These are phyloP conservation scores for Austrolebias charrua DNA, from an alignment of 2,797 vertebrate species.

Conservation along the genomic window DNA sequence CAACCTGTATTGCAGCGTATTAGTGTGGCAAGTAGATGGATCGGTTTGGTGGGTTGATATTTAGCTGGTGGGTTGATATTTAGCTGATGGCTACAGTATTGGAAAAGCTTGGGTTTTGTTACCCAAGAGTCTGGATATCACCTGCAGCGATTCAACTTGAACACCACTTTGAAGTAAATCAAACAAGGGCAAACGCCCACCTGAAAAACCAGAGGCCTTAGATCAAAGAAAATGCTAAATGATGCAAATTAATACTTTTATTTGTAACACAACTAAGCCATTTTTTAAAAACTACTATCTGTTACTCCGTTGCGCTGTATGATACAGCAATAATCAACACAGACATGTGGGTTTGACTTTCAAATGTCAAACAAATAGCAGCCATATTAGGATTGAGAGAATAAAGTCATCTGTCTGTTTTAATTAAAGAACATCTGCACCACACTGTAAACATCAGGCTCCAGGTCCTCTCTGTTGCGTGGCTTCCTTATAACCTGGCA, in stretches of 20 bases:
- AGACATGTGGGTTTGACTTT: constrained; percentile 26
- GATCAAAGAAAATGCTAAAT: constrained; percentile 88
- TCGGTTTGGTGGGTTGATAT: constrained; percentile 87
- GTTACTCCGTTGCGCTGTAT: constrained; percentile 12
- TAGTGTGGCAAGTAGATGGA: constrained; percentile 87
- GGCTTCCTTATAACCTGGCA: constrained; percentile 50
- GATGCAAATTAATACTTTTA: constrained; percentile 74
- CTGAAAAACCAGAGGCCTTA: constrained; percentile 84
- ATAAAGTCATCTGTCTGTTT: constrained; percentile 55
- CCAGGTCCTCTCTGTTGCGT: constrained; percentile 41
- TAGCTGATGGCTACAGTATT: constrained; percentile 89
- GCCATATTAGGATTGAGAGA: constrained; percentile 23
- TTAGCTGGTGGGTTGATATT: no score
- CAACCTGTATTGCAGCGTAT: constrained; percentile 84
- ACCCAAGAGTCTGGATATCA: constrained; percentile 88
- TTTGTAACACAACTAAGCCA: constrained; percentile 10
- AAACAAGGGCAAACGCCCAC: constrained; percentile 86
- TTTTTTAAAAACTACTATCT: constrained; percentile 4
- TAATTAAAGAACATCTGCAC: constrained; percentile 34
- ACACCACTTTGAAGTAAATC: constrained; percentile 91
- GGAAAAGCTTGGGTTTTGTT: constrained; percentile 84
- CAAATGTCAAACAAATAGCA: constrained; percentile 44
- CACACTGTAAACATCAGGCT: constrained; percentile 44
- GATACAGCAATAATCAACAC: constrained; percentile 14
- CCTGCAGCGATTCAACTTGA: constrained; percentile 89